Conservation (phyloP, 1,140 invertebrate genomes). For the Helicoverpa armigera region DNA sequence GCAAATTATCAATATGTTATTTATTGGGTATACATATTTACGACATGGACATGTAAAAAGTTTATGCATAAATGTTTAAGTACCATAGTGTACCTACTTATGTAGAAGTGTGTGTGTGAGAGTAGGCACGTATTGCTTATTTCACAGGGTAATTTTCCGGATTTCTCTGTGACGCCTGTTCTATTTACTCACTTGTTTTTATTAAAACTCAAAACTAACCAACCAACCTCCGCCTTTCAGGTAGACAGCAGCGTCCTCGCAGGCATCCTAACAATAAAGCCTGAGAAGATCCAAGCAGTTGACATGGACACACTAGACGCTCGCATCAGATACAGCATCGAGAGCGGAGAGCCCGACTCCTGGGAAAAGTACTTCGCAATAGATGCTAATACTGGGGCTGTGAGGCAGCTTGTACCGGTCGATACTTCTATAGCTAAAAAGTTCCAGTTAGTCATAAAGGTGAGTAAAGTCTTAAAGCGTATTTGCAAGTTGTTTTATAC, state of each 20-base stretch:
- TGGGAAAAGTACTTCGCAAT: constrained; percentile 95
- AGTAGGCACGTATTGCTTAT: too few relatives aligned
- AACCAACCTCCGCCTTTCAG: constrained; percentile 81
- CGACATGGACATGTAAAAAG: too few relatives aligned
- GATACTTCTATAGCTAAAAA: constrained; percentile 92
- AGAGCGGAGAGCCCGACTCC: constrained; percentile 91
- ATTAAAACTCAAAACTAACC: background rate
- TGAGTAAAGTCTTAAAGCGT: constrained; percentile 43
- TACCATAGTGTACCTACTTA: too few relatives aligned
- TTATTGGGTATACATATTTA: too few relatives aligned
- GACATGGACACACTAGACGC: constrained; percentile 95
- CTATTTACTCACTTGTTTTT: too few relatives aligned
- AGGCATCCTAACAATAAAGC: constrained; percentile 93
- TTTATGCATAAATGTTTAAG: too few relatives aligned
- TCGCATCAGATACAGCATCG: constrained; percentile 93
- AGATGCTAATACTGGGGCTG: constrained; percentile 92
- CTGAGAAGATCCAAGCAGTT: constrained; percentile 95
- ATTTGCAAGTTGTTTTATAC: background rate
- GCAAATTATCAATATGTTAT: too few relatives aligned
- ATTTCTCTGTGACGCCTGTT: too few relatives aligned
- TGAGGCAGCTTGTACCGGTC: constrained; percentile 93
- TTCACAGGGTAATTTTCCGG: too few relatives aligned
- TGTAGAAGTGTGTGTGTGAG: too few relatives aligned
- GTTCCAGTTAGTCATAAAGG: constrained; percentile 89
- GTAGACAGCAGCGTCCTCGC: constrained; percentile 93